phyloP scores from a whole-genome alignment of 2,797 vertebrate species.

The Parotocinclus haroldoi region DNA sequence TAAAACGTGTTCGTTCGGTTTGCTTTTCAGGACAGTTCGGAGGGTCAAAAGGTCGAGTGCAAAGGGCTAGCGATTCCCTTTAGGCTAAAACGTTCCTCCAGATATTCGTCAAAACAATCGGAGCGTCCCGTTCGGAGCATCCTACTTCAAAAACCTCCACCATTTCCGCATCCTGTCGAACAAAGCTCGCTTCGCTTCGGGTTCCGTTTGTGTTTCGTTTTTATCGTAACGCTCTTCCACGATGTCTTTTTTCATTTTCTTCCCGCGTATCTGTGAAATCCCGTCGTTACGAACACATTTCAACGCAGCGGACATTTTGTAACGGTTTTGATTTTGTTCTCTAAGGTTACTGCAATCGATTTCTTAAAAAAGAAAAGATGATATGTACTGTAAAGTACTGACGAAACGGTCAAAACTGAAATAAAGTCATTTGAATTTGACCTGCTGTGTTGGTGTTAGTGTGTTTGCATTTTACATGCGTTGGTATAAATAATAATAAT shows the following conservation, averaged over 20 bases:
- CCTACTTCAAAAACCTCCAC: conserved; percentile 20
- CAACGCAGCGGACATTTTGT: conserved; percentile 54
- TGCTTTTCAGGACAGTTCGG: background rate
- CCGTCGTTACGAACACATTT: conserved; percentile 46
- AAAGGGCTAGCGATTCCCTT: conserved; percentile 30
- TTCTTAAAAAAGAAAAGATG: conserved; percentile 60
- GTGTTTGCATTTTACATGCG: background rate
- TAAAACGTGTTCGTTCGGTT: background rate
- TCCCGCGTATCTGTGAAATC: conserved; percentile 41
- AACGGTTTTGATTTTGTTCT: conserved; percentile 63
- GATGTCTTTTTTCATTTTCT: background rate
- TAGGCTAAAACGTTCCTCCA: background rate
- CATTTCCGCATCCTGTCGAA: background rate
- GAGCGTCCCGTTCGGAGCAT: background rate
- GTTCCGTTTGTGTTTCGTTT: conserved; percentile 32
- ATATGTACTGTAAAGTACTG: conserved; percentile 60
- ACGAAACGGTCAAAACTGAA: conserved; percentile 66
- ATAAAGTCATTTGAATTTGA: conserved; percentile 72
- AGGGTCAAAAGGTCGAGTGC: background rate
- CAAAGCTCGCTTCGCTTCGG: conserved; percentile 43
- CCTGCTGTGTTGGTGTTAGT: conserved; percentile 59
- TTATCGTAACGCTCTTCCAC: conserved; percentile 32
- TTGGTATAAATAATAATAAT: no score
- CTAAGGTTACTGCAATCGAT: conserved; percentile 63
- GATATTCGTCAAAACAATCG: conserved; percentile 2